Evolutionary conservation across 2,888 invertebrate genomes (phyloP).

Genomic region (Digitonthophagus gazella): DNA sequence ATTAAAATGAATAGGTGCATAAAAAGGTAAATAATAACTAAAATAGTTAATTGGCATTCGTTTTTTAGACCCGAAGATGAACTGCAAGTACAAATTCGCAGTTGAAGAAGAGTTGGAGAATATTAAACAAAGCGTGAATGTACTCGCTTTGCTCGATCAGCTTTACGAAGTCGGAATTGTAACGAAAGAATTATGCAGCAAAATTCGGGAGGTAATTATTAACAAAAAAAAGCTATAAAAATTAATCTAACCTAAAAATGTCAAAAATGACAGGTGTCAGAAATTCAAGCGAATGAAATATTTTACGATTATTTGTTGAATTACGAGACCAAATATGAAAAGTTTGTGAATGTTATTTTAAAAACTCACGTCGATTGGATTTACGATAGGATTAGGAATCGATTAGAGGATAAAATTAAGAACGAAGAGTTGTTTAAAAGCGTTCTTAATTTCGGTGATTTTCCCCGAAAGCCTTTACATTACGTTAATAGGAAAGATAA

Average conservation of each 20-base stretch:
- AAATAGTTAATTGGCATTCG: background rate
- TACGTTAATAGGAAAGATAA: constrained; percentile 54
- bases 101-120: constrained; percentile 4
- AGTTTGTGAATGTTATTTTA: constrained; percentile 3
- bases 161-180: constrained; percentile 1
- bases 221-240: too few relatives aligned
- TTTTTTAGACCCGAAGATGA: constrained; percentile 2
- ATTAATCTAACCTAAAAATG: background rate
- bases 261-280: constrained; percentile 2
- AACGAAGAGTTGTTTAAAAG: constrained; percentile 46
- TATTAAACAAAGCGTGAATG: background rate
- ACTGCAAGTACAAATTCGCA: constrained; percentile 9
- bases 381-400: constrained; percentile 44
- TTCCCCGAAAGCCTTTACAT: constrained; percentile 58
- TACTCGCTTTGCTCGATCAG: background rate
- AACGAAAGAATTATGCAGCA: constrained; percentile 8
- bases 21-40: background rate
- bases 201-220: constrained; percentile 14
- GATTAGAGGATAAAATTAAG: constrained; percentile 17
- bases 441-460: constrained; percentile 57
- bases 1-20: constrained; percentile 15
- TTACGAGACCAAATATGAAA: background rate
- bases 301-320: constrained; percentile 5
- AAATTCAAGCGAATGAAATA: background rate
- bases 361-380: constrained; percentile 51